phyloP scores from a whole-genome alignment of 2,888 invertebrate species.

The Eupsilia transversa region DNA sequence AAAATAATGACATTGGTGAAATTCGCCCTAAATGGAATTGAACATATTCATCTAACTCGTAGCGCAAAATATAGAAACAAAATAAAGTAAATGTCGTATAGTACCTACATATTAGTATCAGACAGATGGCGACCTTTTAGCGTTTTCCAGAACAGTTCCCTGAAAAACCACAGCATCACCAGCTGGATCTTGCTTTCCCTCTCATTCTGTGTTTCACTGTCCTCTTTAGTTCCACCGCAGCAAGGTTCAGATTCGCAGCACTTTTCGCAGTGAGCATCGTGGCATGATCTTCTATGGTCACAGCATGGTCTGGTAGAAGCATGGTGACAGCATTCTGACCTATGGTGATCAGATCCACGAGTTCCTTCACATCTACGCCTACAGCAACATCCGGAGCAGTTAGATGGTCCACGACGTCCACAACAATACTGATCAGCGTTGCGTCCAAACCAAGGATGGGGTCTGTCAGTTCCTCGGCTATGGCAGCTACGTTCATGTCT shows the following conservation, averaged over 20 bases:
- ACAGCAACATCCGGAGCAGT: background rate
- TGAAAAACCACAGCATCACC: conserved; percentile 31
- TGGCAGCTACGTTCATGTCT: conserved; percentile 19
- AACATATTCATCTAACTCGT: background rate
- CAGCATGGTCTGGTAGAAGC: background rate
- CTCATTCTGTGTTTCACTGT: background rate
- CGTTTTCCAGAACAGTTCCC: conserved; percentile 19
- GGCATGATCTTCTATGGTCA: background rate
- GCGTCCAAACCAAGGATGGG: conserved; percentile 23
- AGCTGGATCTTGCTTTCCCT: conserved; percentile 23
- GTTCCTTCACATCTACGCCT: background rate
- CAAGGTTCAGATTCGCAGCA: conserved; percentile 17
- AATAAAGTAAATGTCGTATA: background rate
- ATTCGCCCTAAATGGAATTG: background rate
- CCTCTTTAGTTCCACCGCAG: background rate
- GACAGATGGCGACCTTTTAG: conserved; percentile 2
- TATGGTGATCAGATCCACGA: background rate
- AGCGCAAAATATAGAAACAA: background rate
- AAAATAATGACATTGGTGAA: too few relatives aligned
- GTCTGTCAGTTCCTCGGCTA: conserved; percentile 1
- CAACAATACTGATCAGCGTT: conserved; percentile 7
- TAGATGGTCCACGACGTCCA: background rate
- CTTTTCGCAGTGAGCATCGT: background rate
- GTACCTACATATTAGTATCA: conserved; percentile 21
- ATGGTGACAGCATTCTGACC: conserved; percentile 4